Evolutionary conservation across 2,797 vertebrate species (phyloP).

Genomic region (Lutjanus campechanus): DNA sequence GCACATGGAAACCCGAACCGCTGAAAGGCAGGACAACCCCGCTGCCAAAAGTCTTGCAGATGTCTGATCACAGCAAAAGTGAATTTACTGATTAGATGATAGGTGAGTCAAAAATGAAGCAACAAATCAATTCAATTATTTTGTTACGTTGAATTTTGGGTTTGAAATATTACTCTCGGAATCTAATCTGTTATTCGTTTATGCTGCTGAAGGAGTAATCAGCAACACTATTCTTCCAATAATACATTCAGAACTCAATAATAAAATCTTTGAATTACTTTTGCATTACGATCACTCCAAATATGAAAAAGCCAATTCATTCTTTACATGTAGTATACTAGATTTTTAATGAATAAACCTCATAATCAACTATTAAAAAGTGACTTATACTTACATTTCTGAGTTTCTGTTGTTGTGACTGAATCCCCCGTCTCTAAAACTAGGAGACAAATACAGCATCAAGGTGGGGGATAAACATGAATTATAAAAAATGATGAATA

Average conservation of each 20-base stretch:
- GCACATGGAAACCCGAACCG: slow-evolving; percentile 71
- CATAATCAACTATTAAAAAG: not conserved
- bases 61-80: slow-evolving; percentile 70
- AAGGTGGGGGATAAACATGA: not conserved
- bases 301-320: no score
- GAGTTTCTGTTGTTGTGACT: slow-evolving; percentile 27
- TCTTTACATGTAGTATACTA: no score
- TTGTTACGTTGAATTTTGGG: not conserved
- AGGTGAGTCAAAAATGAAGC: not conserved
- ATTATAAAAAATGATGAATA: not conserved
- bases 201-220: not conserved
- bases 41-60: slow-evolving; percentile 83
- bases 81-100: not conserved
- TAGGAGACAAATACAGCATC: slow-evolving; percentile 17
- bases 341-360: not conserved
- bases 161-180: not conserved
- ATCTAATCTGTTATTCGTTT: not conserved
- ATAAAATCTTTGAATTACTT: not conserved
- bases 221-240: not conserved
- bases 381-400: slow-evolving; percentile 60
- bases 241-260: not conserved
- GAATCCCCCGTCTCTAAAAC: slow-evolving; percentile 49
- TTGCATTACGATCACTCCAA: no score
- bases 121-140: not conserved
- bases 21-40: slow-evolving; percentile 81